These are phyloP conservation scores for Forbesichthys papilliferus DNA, from an alignment of 2,113 vertebrate genomes.

Conservation along the genomic window DNA sequence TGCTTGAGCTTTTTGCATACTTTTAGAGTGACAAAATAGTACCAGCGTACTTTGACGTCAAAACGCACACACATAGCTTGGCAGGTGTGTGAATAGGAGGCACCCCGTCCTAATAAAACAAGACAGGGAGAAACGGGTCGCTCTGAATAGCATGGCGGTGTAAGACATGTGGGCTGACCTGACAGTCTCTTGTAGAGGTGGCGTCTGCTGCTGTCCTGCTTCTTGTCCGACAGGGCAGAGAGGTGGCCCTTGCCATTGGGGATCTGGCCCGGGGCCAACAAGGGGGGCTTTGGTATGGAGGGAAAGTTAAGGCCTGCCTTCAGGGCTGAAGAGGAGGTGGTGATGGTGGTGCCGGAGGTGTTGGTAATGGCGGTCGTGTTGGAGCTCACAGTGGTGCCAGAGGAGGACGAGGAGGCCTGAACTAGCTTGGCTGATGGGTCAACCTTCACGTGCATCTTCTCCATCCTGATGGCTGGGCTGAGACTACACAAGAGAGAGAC, in stretches of 20 bases:
- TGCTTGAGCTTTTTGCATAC: too few species aligned
- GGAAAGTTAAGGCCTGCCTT: constrained; percentile 99
- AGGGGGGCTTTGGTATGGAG: constrained; percentile 99
- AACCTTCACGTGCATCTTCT: constrained; percentile 91
- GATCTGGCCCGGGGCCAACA: constrained; percentile 92
- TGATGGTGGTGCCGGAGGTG: constrained; percentile 72
- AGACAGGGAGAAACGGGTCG: background rate
- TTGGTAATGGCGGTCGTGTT: constrained; percentile 68
- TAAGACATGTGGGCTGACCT: constrained; percentile 74
- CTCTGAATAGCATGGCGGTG: background rate
- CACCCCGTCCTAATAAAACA: background rate
- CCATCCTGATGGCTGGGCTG: constrained; percentile 91
- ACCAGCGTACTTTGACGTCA: too few species aligned
- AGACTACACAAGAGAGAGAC: constrained; percentile 77
- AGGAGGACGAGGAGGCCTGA: constrained; percentile 87
- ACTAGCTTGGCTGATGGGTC: constrained; percentile 86
- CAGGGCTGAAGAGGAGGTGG: constrained; percentile 87
- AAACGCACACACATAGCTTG: too few species aligned
- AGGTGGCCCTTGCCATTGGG: constrained; percentile 96
- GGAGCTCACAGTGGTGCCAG: constrained; percentile 95
- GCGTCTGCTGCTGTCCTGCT: constrained; percentile 92
- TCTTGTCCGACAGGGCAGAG: constrained; percentile 86
- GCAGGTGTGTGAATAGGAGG: too few species aligned
- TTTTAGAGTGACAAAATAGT: too few species aligned
- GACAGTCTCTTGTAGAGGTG: constrained; percentile 92